phyloP scores from a whole-genome alignment of 1,140 invertebrate species.

The Cecropterus lyciades region DNA sequence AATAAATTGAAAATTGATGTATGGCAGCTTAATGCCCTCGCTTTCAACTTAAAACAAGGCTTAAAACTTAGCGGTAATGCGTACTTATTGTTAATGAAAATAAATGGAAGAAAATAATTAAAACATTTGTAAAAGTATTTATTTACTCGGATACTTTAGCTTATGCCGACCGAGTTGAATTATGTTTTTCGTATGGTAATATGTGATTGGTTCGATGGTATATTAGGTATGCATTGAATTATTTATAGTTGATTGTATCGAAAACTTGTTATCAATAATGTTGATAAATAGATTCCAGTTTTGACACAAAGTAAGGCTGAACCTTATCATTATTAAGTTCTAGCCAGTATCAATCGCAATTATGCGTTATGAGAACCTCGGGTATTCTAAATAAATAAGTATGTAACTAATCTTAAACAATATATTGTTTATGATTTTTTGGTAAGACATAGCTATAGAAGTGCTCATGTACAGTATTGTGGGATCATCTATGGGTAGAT shows the following conservation, averaged over 20 bases:
- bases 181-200: slow-evolving; percentile 35
- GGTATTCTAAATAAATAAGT: no score
- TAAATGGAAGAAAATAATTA: slow-evolving; percentile 34
- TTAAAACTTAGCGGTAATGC: slow-evolving; percentile 40
- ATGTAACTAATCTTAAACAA: no score
- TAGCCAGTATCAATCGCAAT: no score
- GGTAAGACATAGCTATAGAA: no score
- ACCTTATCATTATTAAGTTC: no score
- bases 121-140: slow-evolving; percentile 34
- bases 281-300: slow-evolving; percentile 25
- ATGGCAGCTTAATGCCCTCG: slow-evolving; percentile 47
- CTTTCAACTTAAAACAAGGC: slow-evolving; percentile 42
- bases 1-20: slow-evolving; percentile 60
- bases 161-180: slow-evolving; percentile 20
- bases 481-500: no score
- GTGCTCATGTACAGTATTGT: no score
- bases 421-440: no score
- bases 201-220: slow-evolving; percentile 26
- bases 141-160: slow-evolving; percentile 31
- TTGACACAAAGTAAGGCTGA: slow-evolving; percentile 11
- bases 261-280: slow-evolving; percentile 29
- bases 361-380: no score
- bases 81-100: slow-evolving; percentile 34
- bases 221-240: slow-evolving; percentile 33
- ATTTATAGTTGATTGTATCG: slow-evolving; percentile 32